Evolutionary conservation across 2,797 vertebrate genomes (phyloP).

Genomic region (Poecilia gillii): DNA sequence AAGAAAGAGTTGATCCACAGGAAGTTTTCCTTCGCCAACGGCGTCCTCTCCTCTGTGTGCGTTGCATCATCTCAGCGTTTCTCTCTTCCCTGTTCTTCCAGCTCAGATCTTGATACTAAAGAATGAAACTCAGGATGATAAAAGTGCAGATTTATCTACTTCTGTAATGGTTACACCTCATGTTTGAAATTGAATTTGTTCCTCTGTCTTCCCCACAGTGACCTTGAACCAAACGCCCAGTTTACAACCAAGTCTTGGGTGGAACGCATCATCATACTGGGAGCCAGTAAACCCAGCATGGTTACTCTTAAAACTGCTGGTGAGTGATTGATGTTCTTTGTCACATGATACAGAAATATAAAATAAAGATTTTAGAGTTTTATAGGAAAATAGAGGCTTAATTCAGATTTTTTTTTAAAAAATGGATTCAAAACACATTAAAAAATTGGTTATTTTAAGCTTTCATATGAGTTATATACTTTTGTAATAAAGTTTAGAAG

Average conservation of each 20-base stretch:
- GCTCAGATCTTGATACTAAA: neutral
- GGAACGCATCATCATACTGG: slow-evolving; percentile 87
- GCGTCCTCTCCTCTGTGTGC: slow-evolving; percentile 85
- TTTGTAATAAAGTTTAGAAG: neutral
- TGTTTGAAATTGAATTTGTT: neutral
- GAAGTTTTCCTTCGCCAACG: slow-evolving; percentile 81
- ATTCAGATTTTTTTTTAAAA: too few relatives aligned
- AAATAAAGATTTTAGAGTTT: neutral
- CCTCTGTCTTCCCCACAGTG: slow-evolving; percentile 66
- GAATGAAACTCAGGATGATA: neutral
- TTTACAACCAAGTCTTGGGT: slow-evolving; percentile 86
- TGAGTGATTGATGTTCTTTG: slow-evolving; percentile 56
- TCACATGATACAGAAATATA: neutral
- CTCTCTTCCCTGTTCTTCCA: neutral
- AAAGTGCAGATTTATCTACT: neutral
- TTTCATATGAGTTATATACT: neutral
- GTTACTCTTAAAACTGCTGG: slow-evolving; percentile 80
- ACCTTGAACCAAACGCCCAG: slow-evolving; percentile 79
- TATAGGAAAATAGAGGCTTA: neutral
- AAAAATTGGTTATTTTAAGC: neutral
- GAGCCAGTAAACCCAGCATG: slow-evolving; percentile 82
- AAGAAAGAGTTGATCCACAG: slow-evolving; percentile 86
- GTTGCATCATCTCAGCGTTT: slow-evolving; percentile 21
- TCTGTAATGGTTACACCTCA: neutral
- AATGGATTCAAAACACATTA: neutral